phyloP scores from a whole-genome alignment of 2,888 invertebrate species.

The Mesopsocus fuscifrons region DNA sequence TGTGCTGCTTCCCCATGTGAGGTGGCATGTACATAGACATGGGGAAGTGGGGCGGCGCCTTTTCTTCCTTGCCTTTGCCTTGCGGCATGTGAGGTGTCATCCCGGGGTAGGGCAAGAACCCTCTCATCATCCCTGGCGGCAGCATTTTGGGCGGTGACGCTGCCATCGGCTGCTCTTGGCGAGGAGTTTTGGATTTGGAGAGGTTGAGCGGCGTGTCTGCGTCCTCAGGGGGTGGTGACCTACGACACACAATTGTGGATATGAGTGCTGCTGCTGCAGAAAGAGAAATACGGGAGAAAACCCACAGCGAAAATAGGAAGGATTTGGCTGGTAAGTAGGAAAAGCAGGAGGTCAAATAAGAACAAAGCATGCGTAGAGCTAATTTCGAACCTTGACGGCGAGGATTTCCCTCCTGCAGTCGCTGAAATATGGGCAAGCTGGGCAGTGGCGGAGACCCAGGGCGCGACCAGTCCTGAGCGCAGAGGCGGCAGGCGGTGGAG shows the following conservation, averaged over 20 bases:
- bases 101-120: conserved; percentile 40
- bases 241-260: conserved; percentile 12
- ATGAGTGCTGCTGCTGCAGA: too few relatives aligned
- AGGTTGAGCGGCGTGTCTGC: conserved; percentile 76
- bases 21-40: conserved; percentile 27
- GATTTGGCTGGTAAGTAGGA: too few relatives aligned
- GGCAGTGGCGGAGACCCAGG: conserved; percentile 45
- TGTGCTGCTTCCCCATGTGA: conserved; percentile 17
- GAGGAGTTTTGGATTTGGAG: conserved; percentile 55
- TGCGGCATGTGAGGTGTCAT: conserved; percentile 36
- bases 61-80: conserved; percentile 20
- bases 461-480: conserved; percentile 17
- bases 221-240: conserved; percentile 30
- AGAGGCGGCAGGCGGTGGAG: conserved; percentile 23
- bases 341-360: too few relatives aligned
- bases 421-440: conserved; percentile 52
- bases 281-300: too few relatives aligned
- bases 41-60: conserved; percentile 19
- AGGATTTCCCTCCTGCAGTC: conserved; percentile 20
- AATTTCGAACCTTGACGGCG: conserved; percentile 19
- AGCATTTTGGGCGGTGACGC: conserved; percentile 36
- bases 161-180: conserved; percentile 26
- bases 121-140: conserved; percentile 36
- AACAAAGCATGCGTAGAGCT: too few relatives aligned
- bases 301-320: too few relatives aligned